Evolutionary conservation across 2,888 invertebrate genomes (phyloP), one percentile per base, ranked within the genome.

Genomic region (Disparrhopalites patrizii): DNA sequence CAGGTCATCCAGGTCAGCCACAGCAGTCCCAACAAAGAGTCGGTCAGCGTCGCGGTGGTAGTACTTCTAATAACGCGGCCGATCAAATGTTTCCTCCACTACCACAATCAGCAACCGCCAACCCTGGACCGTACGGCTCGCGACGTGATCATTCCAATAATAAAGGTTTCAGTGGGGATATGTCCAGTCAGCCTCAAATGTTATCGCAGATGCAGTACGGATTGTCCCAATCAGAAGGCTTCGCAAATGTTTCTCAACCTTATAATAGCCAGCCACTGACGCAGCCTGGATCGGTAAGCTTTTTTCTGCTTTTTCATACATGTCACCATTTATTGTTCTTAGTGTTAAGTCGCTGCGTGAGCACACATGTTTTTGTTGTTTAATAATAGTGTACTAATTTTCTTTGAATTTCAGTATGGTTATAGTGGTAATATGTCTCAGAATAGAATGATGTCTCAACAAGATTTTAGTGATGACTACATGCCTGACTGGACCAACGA

Each of bases 391-490:
- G 13, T 28, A 23, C 15, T 51, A 8, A 38, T n/a, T 38, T 30
- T 56, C 27, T 40, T 27, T 43, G 13, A 47, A 8, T 38, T 52
- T 52, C 47, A 70, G 65, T 50, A 47, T 30, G 58, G 60, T 10
- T 70, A 58, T 23, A 61, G 65, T 47, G 58, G 65, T 15, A 66
- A 63, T 18, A 64, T 69, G 66, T 70, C 69, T 7, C 72, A 72
- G 40, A 62, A 65, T 18, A 69, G 71, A 60, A 71, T 74, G 71
- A 72, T 74, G 72, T 70, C 70, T n/a, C 73, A 73, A 54, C 71
- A 73, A 57, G 73, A 73, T n/a, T 73, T 70, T 43, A 60, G 64
- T 4, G 73, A 73, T 38, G 73, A 73, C 43, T 70, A 69, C 52
- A 60, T 65, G 0, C 50, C 43, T 8, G 70, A 73, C 18, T 64